phyloP scores from a whole-genome alignment of 2,797 vertebrate genomes.

The Perodicticus potto region DNA sequence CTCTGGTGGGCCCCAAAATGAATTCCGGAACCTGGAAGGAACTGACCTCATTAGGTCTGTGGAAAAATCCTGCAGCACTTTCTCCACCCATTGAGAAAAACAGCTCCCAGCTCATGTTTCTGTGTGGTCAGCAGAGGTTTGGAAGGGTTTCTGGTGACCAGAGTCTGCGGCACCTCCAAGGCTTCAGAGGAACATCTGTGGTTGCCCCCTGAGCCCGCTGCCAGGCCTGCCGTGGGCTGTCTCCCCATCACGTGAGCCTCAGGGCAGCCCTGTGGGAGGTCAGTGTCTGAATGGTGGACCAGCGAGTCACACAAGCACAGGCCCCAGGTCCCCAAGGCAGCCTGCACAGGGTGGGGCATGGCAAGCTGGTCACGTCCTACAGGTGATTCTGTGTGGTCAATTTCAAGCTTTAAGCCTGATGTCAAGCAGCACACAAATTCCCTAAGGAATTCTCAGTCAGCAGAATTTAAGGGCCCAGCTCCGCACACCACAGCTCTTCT shows the following conservation, averaged over 20 bases:
- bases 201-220: fast-evolving
- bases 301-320: not conserved
- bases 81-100: constrained; percentile 14
- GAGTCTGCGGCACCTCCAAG: no score
- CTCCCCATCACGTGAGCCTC: no score
- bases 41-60: not conserved
- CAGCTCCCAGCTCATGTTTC: not conserved
- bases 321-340: no score
- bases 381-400: not conserved
- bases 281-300: not conserved
- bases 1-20: not conserved
- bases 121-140: not conserved
- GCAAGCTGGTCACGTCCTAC: no score
- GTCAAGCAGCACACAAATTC: not conserved
- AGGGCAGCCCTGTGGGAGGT: not conserved
- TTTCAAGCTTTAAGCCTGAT: not conserved
- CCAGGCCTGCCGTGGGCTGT: fast-evolving
- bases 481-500: not conserved
- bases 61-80: not conserved
- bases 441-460: fast-evolving
- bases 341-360: no score
- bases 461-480: not conserved
- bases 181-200: fast-evolving
- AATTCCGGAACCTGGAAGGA: constrained; percentile 41
- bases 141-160: not conserved